Base-by-base conservation (phyloP, 2,888 invertebrate genomes). In the Metallyticus violacea region DNA sequence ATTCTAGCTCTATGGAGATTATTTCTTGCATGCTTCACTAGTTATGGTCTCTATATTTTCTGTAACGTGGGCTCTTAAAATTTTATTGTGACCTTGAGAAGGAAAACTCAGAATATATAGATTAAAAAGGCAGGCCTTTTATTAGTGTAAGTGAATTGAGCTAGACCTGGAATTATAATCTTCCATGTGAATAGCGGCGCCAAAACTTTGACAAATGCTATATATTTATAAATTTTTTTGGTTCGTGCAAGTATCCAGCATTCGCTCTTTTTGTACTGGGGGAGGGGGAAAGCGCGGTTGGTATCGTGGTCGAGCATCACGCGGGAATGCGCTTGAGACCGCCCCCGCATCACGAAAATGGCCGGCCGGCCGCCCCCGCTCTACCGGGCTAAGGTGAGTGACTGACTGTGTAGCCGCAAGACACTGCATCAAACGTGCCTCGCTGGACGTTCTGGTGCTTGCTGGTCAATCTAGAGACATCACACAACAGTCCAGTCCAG, bases 291-390 rank as follows among this genome's bases (percentile, higher is more conserved):
- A 28, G 30, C 15, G 6, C 5, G 81, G 29, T 27, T 15, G 77
- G 15, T 28, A 29, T 77, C 83, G 83, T 83, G 83, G 29, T 28
- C 29, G 83, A 15, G 29, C 6, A 27, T 7, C 22, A 26, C 26
- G 82, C 26, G 26, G 82, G 82, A 83, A 83, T 83, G 83, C 27
- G 83, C 25, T 28, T 77, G 28, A 26, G 26, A 26, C 77, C 83
- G 77, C 83, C 83, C 83, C 82, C 82, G 25, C 83, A 28, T 83
- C 83, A 83, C 77, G 83, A 83, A 62, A 62, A 62, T 62, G 40
- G 40, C 40, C 40, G 40, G 40, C 22, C 40, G 40, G 40, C 40
- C 40, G 40, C 40, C 40, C 40, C 40, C 40, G 40, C 40, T 62
- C n/a, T n/a, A n/a, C n/a, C n/a, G n/a, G 40, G 15, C 4, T 15